Evolutionary conservation across 2,113 vertebrate genomes (phyloP).

Genomic region (Antechinus flavipes): DNA sequence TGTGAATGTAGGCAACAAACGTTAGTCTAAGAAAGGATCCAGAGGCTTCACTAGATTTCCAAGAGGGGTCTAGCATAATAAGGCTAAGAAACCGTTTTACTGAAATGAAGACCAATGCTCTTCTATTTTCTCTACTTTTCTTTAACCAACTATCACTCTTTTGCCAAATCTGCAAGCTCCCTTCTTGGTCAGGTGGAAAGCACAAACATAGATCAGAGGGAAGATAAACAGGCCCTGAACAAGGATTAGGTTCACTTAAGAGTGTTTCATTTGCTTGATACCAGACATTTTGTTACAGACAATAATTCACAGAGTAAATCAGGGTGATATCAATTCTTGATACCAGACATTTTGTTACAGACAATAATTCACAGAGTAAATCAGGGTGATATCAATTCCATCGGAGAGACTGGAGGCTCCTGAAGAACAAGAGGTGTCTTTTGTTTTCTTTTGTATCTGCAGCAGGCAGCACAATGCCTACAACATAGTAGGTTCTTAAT

Average conservation of each 20-base stretch:
- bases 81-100: neutral
- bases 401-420: neutral
- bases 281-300: neutral
- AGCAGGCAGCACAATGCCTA: neutral
- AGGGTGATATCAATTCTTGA: neutral
- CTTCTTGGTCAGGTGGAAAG: neutral
- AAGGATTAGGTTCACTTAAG: neutral
- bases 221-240: neutral
- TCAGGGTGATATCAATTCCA: neutral
- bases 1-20: neutral
- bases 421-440: neutral
- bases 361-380: neutral
- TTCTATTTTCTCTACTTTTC: neutral
- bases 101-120: neutral
- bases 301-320: neutral
- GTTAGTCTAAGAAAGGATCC: neutral
- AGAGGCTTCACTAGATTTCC: too few relatives aligned
- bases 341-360: neutral
- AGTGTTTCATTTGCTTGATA: neutral
- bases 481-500: too few relatives aligned
- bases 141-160: neutral
- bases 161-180: neutral
- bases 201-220: neutral
- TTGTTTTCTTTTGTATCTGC: neutral
- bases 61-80: neutral